Evolutionary conservation across 53 echinoderm and acorn worm genomes (phyloP).

Genomic region (Actinopyga echinites): DNA sequence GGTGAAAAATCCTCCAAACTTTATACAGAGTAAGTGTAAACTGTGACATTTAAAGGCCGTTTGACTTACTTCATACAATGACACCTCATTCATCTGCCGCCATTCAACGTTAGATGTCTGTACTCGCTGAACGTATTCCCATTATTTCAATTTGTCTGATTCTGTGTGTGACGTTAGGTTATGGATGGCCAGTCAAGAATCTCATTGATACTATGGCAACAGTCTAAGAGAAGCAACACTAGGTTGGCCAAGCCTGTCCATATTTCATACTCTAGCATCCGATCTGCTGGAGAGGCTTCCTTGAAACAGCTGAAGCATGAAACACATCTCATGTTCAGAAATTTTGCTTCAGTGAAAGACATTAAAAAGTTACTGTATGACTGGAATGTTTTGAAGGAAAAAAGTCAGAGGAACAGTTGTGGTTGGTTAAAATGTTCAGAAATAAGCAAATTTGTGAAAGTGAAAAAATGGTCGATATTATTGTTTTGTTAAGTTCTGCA

Average conservation of each 20-base stretch:
- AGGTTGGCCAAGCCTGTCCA: conserved; percentile 6
- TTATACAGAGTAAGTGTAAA: background rate
- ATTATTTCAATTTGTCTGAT: conserved; percentile 19
- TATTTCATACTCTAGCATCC: background rate
- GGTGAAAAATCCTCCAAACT: too few relatives aligned
- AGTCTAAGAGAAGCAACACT: background rate
- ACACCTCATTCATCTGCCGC: background rate
- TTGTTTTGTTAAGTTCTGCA: too few relatives aligned
- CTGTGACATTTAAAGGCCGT: background rate
- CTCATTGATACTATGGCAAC: background rate
- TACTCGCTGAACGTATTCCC: background rate
- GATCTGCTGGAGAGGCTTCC: background rate
- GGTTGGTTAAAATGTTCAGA: too few relatives aligned
- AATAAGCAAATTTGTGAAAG: too few relatives aligned
- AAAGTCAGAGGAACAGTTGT: too few relatives aligned
- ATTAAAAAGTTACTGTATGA: too few relatives aligned
- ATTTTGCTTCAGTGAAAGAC: too few relatives aligned
- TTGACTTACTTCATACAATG: too few relatives aligned
- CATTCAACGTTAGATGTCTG: background rate
- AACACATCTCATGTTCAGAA: too few relatives aligned
- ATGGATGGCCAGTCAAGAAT: conserved; percentile 1
- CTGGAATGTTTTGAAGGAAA: too few relatives aligned
- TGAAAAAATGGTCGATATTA: too few relatives aligned
- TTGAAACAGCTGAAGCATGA: too few relatives aligned
- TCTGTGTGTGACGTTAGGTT: background rate